Evolutionary conservation across 53 echinoderm and acorn worm species (phyloP), one percentile per base, ranked within the genome.

Genomic region (Holothuria leucospilota): DNA sequence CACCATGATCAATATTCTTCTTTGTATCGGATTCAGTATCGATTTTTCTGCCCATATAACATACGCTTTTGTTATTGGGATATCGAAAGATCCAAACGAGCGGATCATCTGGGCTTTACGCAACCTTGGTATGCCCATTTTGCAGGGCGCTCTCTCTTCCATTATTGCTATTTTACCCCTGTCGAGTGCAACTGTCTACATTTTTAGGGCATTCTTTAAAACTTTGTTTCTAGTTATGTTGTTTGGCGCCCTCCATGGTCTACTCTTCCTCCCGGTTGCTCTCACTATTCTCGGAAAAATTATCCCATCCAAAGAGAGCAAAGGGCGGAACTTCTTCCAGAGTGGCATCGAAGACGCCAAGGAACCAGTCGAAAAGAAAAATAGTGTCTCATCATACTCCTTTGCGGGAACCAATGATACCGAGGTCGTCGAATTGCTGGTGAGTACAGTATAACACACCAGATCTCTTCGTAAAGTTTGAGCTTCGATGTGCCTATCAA

Each of bases 11-110:
- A 96, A 94, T 80, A 91, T 96, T 69, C 89, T 96, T 53, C 82
- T 96, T 38, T 96, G 96, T 60, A 94, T 96, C 46, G 96, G 96
- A 16, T 96, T 96, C 84, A 96, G 96, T 67, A 94, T 96, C 51
- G 96, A 96, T 42, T 96, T 94, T 69, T 93, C 96, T 2, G 96
- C 96, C 18, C 96, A 96, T 86, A 94, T 96, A 68, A 87, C 90
- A 20, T 96, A 96, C 72, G 84, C 96, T 8, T 96, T 93, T 81
- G 90, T 94, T n/a, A 89, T 91, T 7, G 87, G 89, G 6, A 91
- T 91, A 10, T 63, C 74, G 1, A 78, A 87, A 28, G 58, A 85
- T 18, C 91, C 90, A 7, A 93, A 93, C 67, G 58, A 93, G 23
- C 93, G 92, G 42, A 93, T 86, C 59, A 88, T 94, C 38, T 83